Evolutionary conservation across 2,797 vertebrate genomes (phyloP).

Genomic region (Eospalax fontanierii): DNA sequence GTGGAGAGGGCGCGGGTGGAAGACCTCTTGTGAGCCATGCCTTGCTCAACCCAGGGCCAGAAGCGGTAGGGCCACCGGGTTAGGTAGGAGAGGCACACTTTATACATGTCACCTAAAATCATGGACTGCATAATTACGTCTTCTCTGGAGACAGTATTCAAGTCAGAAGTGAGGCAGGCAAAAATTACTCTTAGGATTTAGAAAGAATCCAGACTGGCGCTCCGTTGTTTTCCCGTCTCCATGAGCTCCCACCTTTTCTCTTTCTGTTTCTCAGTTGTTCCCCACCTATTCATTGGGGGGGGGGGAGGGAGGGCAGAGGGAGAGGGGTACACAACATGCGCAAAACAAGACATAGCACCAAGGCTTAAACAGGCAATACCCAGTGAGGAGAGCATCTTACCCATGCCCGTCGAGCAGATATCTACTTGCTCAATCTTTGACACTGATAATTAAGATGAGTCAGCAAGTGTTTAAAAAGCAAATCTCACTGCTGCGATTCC

Average conservation of each 20-base stretch:
- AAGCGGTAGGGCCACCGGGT: background rate
- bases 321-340: no score
- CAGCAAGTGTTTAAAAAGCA: background rate
- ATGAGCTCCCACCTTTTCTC: background rate
- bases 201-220: background rate
- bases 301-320: no score
- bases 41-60: background rate
- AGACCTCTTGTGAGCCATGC: fast-evolving
- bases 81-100: background rate
- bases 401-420: no score
- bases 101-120: background rate
- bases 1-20: fast-evolving
- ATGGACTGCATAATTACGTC: background rate
- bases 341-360: background rate
- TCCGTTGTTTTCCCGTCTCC: background rate
- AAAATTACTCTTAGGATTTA: background rate
- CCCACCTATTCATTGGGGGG: background rate
- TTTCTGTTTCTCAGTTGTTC: background rate
- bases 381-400: background rate
- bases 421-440: background rate
- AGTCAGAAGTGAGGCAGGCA: background rate
- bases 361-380: background rate
- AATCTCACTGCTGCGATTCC: background rate
- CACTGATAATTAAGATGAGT: background rate
- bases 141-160: background rate